Evolutionary conservation across 1,140 invertebrate species (phyloP).

Genomic region (Melanaphis sacchari): DNA sequence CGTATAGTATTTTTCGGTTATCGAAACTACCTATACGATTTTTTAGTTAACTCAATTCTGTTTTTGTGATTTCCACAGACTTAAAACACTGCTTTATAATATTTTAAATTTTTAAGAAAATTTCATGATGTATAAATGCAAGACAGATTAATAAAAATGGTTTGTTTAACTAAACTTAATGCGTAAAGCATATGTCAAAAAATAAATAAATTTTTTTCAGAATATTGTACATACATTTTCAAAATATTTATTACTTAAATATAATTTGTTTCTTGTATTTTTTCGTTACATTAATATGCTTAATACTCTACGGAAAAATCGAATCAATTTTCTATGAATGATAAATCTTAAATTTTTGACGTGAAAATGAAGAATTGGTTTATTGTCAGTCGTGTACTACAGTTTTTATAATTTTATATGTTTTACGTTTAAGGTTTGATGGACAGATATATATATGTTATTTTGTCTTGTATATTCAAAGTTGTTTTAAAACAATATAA

Average conservation of each 20-base stretch:
- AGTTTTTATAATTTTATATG: neutral
- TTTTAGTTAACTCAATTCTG: too few relatives aligned
- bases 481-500: neutral
- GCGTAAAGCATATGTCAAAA: neutral
- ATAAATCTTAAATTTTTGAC: neutral
- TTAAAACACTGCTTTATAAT: too few relatives aligned
- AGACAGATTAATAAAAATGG: neutral
- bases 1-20: too few relatives aligned
- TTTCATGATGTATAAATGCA: neutral
- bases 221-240: neutral
- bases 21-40: too few relatives aligned
- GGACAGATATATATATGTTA: neutral
- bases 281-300: neutral
- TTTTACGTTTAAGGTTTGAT: neutral
- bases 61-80: too few relatives aligned
- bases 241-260: neutral
- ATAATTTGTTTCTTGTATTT: neutral
- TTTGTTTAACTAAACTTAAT: neutral
- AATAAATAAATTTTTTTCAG: neutral
- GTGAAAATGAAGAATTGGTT: neutral
- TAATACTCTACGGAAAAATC: neutral
- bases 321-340: neutral
- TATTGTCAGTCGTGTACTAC: neutral
- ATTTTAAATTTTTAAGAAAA: too few relatives aligned
- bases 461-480: neutral